Conservation (phyloP, 2,888 invertebrate genomes). For the Lasioglossum pauxillum region DNA sequence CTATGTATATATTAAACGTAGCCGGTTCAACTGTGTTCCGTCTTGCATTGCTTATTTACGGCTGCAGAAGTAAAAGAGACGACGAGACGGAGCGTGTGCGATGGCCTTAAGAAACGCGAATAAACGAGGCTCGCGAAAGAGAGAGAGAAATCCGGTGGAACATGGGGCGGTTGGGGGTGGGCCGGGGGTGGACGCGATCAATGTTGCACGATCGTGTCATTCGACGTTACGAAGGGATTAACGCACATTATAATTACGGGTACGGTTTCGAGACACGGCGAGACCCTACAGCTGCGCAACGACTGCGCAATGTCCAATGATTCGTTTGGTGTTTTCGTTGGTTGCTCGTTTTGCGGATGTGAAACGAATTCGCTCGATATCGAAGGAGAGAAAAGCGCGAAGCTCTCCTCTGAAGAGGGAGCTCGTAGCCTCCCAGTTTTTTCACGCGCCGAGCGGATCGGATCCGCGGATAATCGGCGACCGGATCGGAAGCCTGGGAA, state of each 20-base stretch:
- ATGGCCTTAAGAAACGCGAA: not conserved
- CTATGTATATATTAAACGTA: no score
- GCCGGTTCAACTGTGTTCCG: no score
- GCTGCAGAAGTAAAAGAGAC: no score
- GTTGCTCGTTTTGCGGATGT: not conserved
- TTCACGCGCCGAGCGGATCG: not conserved
- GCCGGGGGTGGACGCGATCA: constrained; percentile 5
- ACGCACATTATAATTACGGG: not conserved
- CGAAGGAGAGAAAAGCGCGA: not conserved
- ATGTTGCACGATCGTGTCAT: constrained; percentile 13
- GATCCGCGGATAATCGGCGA: not conserved
- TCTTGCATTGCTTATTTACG: not conserved
- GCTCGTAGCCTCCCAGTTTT: not conserved
- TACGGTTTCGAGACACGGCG: not conserved
- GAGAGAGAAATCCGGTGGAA: not conserved
- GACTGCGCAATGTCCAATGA: not conserved
- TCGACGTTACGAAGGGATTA: constrained; percentile 4
- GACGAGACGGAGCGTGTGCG: not conserved
- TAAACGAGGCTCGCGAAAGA: not conserved
- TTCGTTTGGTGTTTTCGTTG: not conserved
- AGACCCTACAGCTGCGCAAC: not conserved
- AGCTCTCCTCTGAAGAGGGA: not conserved
- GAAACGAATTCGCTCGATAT: constrained; percentile 12
- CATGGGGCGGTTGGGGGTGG: not conserved
- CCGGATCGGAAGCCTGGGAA: constrained; percentile 21